phyloP scores from a whole-genome alignment of 2,113 vertebrate genomes.

The Rhineura floridana region DNA sequence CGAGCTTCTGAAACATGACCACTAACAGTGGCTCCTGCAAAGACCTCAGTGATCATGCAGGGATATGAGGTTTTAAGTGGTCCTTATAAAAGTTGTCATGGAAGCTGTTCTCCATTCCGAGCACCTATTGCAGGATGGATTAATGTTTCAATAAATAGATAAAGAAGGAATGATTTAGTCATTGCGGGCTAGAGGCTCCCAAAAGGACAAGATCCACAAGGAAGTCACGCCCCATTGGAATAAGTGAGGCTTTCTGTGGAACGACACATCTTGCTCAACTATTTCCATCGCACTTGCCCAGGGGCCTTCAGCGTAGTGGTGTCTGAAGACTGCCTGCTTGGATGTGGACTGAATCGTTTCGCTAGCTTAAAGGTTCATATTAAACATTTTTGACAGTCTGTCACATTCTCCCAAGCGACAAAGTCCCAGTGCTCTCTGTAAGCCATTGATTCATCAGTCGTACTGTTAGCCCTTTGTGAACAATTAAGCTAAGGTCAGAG shows the following conservation, averaged over 20 bases:
- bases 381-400: constrained; percentile 71
- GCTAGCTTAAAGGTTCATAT: constrained; percentile 66
- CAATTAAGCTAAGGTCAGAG: constrained; percentile 71
- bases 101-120: too few species aligned
- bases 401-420: constrained; percentile 67
- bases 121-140: background rate
- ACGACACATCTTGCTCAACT: background rate
- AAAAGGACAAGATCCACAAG: background rate
- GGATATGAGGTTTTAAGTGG: too few species aligned
- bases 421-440: constrained; percentile 64
- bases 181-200: background rate
- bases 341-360: constrained; percentile 59
- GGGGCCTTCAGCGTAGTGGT: constrained; percentile 44
- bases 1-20: too few species aligned
- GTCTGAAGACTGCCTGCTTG: constrained; percentile 53
- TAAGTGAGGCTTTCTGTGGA: background rate
- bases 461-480: constrained; percentile 74
- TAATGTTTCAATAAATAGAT: background rate
- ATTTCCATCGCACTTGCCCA: background rate
- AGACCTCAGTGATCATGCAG: too few species aligned
- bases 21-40: too few species aligned
- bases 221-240: background rate
- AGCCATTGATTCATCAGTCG: constrained; percentile 68
- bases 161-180: background rate
- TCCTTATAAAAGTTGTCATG: too few species aligned